Base-by-base conservation (phyloP, 2,888 invertebrate genomes). In the Nymphalis polychloros region DNA sequence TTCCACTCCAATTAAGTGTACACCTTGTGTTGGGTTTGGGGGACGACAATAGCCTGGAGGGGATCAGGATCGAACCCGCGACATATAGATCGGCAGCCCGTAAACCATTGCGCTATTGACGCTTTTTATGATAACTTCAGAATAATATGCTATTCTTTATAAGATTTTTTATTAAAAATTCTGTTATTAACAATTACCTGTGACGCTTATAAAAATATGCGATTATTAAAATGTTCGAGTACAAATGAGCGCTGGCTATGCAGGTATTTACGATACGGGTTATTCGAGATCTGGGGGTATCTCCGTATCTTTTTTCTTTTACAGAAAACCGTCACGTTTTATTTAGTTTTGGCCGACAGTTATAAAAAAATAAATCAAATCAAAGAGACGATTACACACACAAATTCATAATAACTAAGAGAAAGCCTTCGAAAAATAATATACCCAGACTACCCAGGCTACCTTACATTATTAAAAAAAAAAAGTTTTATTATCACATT, bases 201-300 rank as follows among this genome's bases (percentile, higher is more conserved):
- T 23, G 20, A 55, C 61, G 23, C 41, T 35, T 61, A 61, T 84
- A 88, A 88, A 89, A 89, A 89, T 88, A 89, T 89, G 89, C 88
- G 84, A 84, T 88, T 89, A 90, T 88, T 90, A 89, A 89, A 90
- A 89, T 88, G 86, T 88, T 83, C 84, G 83, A 84, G 84, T 84
- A 88, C 88, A 89, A 89, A 88, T 67, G 66, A 67, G 66, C 61
- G 66, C 49, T 47, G 61, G 49, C 55, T 67, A 67, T 67, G 48
- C 61, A 62, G 66, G 66, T 67, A 67, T 67, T 67, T 60, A 65
- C 61, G 66, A 61, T 61, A 82, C 82, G 86, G 88, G 88, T 89
- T 88, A 88, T 67, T 61, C 23, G 61, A 61, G 55, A 47, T 41
- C 66, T 62, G 55, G 55, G 23, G 60, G 48, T 49, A 20, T 41